phyloP scores from a whole-genome alignment of 1,140 invertebrate genomes.

The Hycleus phaleratus region DNA sequence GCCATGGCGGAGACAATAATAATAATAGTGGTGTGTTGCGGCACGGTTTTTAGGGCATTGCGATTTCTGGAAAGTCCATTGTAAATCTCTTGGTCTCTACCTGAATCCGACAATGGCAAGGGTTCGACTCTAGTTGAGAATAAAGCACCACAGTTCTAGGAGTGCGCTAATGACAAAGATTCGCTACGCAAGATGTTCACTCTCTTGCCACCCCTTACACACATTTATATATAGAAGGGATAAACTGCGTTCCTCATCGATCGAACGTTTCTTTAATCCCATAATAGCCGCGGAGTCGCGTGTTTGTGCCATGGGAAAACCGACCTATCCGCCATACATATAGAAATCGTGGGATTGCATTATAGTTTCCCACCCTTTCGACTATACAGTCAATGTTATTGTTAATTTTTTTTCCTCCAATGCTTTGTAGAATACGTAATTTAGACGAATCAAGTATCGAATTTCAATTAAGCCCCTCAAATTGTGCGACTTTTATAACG shows the following conservation, averaged over 20 bases:
- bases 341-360: not conserved
- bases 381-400: too few relatives aligned
- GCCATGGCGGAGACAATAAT: not conserved
- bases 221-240: not conserved
- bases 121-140: not conserved
- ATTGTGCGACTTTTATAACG: too few relatives aligned
- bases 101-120: constrained; percentile 12
- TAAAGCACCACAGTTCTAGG: too few relatives aligned
- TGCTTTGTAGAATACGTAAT: too few relatives aligned
- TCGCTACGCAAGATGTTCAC: constrained; percentile 22
- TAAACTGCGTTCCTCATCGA: constrained; percentile 11
- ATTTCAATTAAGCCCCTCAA: too few relatives aligned
- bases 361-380: too few relatives aligned
- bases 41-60: not conserved
- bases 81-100: constrained; percentile 11
- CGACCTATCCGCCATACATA: not conserved
- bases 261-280: constrained; percentile 14
- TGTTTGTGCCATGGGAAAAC: constrained; percentile 7
- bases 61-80: constrained; percentile 9
- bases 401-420: too few relatives aligned
- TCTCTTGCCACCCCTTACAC: not conserved
- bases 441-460: too few relatives aligned
- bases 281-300: constrained; percentile 14
- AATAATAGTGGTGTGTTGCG: not conserved
- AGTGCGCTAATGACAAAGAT: constrained; percentile 24